Base-by-base conservation (phyloP, 2,113 vertebrate species). In the Panthera uncia region DNA sequence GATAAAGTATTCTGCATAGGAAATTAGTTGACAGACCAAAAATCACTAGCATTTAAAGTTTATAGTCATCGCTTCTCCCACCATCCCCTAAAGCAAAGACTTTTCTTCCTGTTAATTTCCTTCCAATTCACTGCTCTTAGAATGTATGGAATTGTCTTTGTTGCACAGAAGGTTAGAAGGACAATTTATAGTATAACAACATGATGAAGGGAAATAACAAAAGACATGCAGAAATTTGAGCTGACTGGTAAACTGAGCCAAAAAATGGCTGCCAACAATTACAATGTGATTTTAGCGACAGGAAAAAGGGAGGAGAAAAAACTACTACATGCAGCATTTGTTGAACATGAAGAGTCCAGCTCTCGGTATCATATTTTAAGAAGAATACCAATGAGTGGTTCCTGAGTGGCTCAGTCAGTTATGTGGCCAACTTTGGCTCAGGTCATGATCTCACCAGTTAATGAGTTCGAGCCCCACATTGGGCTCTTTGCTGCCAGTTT, bases 241-340 rank as follows among this genome's bases (percentile, higher is more conserved):
- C 14, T 69, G 25, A 69, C 11, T 86, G 27, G 23, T 52, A 63
- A 50, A 69, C 2, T 23, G 2, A 88, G 31, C 27, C 11, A 85
- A 86, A 55, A 89, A 55, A 73, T 4, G 18, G n/a, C n/a, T 68
- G 13, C 5, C 14, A n/a, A 78, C 12, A 36, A 91, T 38, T 71
- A 38, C 12, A 69, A 23, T 19, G 2, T 2, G 12, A 65, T 80
- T 21, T 55, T 19, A 23, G 12, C 8, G 33, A 73, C 21, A 36
- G 66, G 66, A 71, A 29, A 93, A 73, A 31, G 21, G 16, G 25
- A 45, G 52, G 13, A 12, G 12, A 55, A 91, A 76, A 85, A 10
- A 1, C 18, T 23, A 21, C 13, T 29, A 3, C 6, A 69, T 31
- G 1, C 25, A n/a, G 4, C 45, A 13, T 1, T 45, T 50, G 14